Percentiles rank a stretch among this genome's conserved stretches.
phyloP scores from a whole-genome alignment of 2,797 vertebrate species.

The Pseudochirops corinnae region DNA sequence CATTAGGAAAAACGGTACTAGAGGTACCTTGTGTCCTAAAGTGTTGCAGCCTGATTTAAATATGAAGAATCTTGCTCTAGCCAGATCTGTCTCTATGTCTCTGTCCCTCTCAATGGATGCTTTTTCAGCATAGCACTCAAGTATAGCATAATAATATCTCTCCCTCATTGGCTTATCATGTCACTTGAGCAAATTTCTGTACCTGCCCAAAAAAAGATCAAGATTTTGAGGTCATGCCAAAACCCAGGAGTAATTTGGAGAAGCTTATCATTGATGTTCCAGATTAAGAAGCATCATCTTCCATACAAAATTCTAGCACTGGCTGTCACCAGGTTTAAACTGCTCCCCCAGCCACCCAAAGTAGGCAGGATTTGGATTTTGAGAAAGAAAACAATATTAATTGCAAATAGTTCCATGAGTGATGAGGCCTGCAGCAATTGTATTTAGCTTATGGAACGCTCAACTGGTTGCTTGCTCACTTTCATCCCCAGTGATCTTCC shows the following conservation, averaged over 20 bases:
- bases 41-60: not conserved
- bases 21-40: not conserved
- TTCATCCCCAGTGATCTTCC: not conserved
- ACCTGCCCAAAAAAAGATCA: constrained; percentile 61
- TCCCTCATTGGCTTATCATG: constrained; percentile 17
- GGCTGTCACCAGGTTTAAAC: not conserved
- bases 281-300: not conserved
- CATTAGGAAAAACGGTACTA: not conserved
- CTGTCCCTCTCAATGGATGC: not conserved
- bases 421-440: not conserved
- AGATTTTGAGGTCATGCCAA: constrained; percentile 55
- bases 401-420: not conserved
- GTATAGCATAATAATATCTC: not conserved
- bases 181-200: constrained; percentile 72
- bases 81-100: not conserved
- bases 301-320: not conserved
- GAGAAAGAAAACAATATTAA: not conserved
- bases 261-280: constrained; percentile 76
- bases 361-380: not conserved
- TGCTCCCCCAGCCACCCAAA: not conserved
- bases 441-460: not conserved
- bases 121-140: not conserved
- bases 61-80: not conserved
- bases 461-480: not conserved
- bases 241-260: constrained; percentile 77